Evolutionary conservation across 1,140 invertebrate genomes (phyloP), one percentile per base, ranked within the genome.

Genomic region (Tribolium madens): DNA sequence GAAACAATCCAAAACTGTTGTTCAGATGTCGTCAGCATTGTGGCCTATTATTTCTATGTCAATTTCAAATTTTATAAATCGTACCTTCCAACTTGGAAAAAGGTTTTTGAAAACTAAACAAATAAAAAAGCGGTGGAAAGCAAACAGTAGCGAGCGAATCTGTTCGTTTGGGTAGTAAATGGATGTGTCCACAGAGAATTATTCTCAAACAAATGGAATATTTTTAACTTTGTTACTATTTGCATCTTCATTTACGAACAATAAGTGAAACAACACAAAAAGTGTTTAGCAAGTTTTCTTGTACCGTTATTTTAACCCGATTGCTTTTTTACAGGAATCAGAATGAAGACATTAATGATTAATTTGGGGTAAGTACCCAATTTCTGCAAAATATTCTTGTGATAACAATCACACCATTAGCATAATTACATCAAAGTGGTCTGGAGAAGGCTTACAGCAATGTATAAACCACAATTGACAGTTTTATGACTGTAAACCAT

Each of bases 1-100:
- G 52, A 57, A 10, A 57, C 17, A 18, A 17, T 57, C 52, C 52
- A 57, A 57, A 57, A 57, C 17, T 57, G 4, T 57, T 26, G 18
- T 18, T 57, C 13, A 7, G 10, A 57, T 18, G 17, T 57, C 18
- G 52, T 57, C 10, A 18, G 52, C 18, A 57, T 57, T 57, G 18
- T 18, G 21, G 36, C 36, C 21, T 42, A 57, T n/a, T 57, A 18
- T 57, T 57, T 18, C 14, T 50, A 50, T 17, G 48, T 7, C 15
- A 12, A 12, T 42, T 42, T 10, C 2, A 9, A 42, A 42, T 42
- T 42, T 42, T 7, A 1, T 42, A 26, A 26, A 26, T 26, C 21
- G 21, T 26, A 26, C 21, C 6, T 26, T 26, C 2, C 21, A 26
- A 26, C 21, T 26, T 26, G 3, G 21, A 4, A 26, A 26, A 26